Percentiles rank a stretch among this genome's conserved stretches.
Evolutionary conservation across 2,888 invertebrate species (phyloP).

Genomic region (Pardosa pseudoannulata): DNA sequence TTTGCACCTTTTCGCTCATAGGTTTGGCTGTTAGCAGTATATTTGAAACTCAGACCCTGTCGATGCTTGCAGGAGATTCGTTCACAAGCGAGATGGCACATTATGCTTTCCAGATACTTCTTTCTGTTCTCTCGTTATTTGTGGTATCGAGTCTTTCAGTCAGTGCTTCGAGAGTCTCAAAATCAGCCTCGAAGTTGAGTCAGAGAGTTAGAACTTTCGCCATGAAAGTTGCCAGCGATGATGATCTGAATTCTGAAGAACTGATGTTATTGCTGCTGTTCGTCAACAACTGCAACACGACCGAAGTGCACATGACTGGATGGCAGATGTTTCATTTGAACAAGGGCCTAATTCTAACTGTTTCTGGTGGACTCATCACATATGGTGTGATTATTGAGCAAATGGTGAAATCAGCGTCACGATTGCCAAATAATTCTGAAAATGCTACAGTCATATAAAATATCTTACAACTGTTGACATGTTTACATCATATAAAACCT

Average conservation of each 20-base stretch:
- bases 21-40: background rate
- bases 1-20: background rate
- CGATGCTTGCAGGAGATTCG: background rate
- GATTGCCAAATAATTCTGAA: background rate
- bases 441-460: background rate
- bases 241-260: background rate
- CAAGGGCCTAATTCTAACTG: constrained; percentile 1
- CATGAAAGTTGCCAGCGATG: background rate
- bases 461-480: too few species aligned
- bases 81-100: background rate
- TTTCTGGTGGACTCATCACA: background rate
- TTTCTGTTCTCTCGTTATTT: background rate
- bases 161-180: background rate
- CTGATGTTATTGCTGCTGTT: background rate
- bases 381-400: constrained; percentile 9
- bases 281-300: background rate
- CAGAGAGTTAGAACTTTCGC: background rate
- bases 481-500: too few species aligned
- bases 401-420: background rate
- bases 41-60: background rate
- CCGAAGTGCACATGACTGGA: constrained; percentile 6
- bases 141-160: background rate
- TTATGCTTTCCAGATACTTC: background rate
- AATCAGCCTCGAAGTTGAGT: background rate
- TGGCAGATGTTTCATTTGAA: constrained; percentile 10